Evolutionary conservation across 2,888 invertebrate genomes (phyloP).

Genomic region (Tyria jacobaeae): DNA sequence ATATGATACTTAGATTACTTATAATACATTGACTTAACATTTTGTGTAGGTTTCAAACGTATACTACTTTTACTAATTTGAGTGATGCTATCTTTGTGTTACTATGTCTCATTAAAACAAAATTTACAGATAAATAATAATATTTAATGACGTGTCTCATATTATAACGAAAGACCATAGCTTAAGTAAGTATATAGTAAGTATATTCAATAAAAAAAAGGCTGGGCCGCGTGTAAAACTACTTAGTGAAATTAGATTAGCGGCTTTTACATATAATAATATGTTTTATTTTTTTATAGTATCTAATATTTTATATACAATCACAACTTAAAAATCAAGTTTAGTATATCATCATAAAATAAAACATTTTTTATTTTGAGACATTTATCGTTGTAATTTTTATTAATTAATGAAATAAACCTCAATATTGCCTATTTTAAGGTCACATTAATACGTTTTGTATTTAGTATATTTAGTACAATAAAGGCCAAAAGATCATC

Average conservation of each 20-base stretch:
- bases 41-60: no score
- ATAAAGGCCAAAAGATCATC: background rate
- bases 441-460: no score
- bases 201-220: constrained; percentile 60
- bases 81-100: no score
- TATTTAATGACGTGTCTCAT: constrained; percentile 16
- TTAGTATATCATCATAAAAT: background rate
- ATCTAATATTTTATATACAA: no score
- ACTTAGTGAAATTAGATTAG: constrained; percentile 38
- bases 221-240: constrained; percentile 76
- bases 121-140: constrained; percentile 2
- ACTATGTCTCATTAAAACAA: no score
- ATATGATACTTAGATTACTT: background rate
- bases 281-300: background rate
- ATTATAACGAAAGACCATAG: constrained; percentile 40
- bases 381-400: background rate
- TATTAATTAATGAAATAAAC: background rate
- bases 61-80: no score
- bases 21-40: no score
- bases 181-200: constrained; percentile 29
- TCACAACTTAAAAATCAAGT: background rate
- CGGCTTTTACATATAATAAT: constrained; percentile 18
- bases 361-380: background rate
- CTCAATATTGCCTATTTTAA: background rate
- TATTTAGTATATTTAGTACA: constrained; percentile 1